Conservation (phyloP, 2,888 invertebrate genomes). For the Drosophila histrio region DNA sequence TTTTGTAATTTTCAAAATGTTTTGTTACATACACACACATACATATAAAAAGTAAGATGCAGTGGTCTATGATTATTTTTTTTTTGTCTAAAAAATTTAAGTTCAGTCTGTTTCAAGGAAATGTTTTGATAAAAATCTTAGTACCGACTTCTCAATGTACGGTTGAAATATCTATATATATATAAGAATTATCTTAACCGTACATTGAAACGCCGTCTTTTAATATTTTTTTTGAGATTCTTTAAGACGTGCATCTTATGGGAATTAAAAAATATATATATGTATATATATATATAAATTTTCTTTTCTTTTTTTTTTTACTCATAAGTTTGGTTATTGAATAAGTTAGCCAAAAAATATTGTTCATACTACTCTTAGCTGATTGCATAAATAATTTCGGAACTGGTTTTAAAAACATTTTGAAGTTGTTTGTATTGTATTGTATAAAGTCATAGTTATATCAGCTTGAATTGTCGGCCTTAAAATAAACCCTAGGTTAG, state of each 20-base stretch:
- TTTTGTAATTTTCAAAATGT: conserved; percentile 34
- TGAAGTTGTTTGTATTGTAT: conserved; percentile 35
- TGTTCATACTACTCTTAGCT: conserved; percentile 28
- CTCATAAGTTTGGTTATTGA: conserved; percentile 48
- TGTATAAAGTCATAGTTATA: conserved; percentile 29
- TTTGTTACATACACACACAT: conserved; percentile 44
- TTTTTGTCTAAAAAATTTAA: conserved; percentile 57
- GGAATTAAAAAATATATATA: conserved; percentile 49
- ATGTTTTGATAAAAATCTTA: conserved; percentile 64
- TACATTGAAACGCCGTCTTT: conserved; percentile 22
- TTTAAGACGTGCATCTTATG: conserved; percentile 73
- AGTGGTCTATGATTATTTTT: conserved; percentile 45
- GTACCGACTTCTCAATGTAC: conserved; percentile 16
- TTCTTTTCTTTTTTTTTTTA: too few relatives aligned
- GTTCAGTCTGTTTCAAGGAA: conserved; percentile 77
- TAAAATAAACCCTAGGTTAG: conserved; percentile 61
- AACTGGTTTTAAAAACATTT: conserved; percentile 48
- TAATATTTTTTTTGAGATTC: conserved; percentile 79
- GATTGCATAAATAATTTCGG: conserved; percentile 55
- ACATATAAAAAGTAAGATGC: conserved; percentile 58
- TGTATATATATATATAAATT: conserved; percentile 42
- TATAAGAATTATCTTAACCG: conserved; percentile 12
- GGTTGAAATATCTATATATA: conserved; percentile 16
- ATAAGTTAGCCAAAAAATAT: conserved; percentile 45
- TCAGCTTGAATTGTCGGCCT: conserved; percentile 40